These are phyloP conservation scores for Psix sp. DNA, from an alignment of 1,140 invertebrate species.

Conservation along the genomic window DNA sequence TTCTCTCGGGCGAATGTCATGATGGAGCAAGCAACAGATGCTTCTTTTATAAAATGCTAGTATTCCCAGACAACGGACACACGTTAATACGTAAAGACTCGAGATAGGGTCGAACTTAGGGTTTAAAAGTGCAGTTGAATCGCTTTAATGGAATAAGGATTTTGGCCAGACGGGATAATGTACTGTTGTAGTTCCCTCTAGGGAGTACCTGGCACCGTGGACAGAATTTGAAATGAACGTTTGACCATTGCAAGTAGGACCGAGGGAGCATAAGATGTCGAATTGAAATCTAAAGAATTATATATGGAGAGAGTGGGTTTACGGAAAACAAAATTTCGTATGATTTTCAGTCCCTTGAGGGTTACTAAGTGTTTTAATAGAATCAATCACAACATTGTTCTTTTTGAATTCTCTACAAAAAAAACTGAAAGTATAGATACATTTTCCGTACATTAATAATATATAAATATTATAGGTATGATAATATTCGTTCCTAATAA, in stretches of 20 bases:
- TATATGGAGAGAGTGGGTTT: no score
- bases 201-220: constrained; percentile 36
- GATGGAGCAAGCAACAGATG: constrained; percentile 52
- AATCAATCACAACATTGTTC: no score
- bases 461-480: no score
- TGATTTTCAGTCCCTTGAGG: no score
- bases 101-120: constrained; percentile 29
- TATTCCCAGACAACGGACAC: constrained; percentile 32
- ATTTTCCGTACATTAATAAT: no score
- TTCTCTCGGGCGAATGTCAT: constrained; percentile 36
- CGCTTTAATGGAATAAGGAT: constrained; percentile 65
- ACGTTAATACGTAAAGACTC: constrained; percentile 55
- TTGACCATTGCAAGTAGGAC: constrained; percentile 43
- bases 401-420: no score
- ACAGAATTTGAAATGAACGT: constrained; percentile 60
- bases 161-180: constrained; percentile 61
- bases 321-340: no score
- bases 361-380: no score
- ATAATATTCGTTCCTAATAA: no score
- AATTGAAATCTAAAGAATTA: constrained; percentile 19
- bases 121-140: constrained; percentile 22
- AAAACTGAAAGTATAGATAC: no score
- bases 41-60: constrained; percentile 40
- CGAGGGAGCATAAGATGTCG: constrained; percentile 29
- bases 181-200: constrained; percentile 52